Evolutionary conservation across 2,797 vertebrate species (phyloP).

Genomic region (Telmatherina bonti): DNA sequence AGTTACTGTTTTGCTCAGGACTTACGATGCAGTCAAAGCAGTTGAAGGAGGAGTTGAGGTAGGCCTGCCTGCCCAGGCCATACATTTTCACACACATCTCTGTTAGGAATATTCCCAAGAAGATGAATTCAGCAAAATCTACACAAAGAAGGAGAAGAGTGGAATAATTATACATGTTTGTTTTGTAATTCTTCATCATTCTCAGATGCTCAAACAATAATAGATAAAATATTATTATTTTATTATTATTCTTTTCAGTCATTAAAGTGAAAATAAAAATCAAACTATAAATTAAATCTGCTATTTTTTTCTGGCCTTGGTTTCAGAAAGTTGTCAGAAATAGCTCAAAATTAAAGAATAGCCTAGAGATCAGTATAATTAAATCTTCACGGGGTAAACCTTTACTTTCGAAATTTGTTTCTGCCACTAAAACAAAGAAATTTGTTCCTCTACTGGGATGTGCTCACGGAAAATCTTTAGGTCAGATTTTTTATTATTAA

Average conservation of each 20-base stretch:
- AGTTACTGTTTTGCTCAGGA: slow-evolving; percentile 28
- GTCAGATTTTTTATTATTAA: slow-evolving; percentile 47
- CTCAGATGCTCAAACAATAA: no score
- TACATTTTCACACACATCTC: slow-evolving; percentile 97
- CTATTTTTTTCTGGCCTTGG: not conserved
- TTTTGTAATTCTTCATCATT: no score
- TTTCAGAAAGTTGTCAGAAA: not conserved
- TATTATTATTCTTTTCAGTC: not conserved
- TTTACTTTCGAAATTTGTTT: not conserved
- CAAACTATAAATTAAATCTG: not conserved
- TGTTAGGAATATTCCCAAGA: slow-evolving; percentile 93
- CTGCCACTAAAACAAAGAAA: not conserved
- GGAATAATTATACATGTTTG: not conserved
- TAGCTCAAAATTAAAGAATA: not conserved
- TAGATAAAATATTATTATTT: no score
- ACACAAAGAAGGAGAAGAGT: slow-evolving; percentile 6
- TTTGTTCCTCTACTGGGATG: not conserved
- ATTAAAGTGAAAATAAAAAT: not conserved
- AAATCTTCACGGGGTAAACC: not conserved
- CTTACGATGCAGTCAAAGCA: slow-evolving; percentile 97
- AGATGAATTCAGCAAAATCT: slow-evolving; percentile 93
- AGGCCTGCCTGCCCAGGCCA: slow-evolving; percentile 92
- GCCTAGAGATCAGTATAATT: not conserved
- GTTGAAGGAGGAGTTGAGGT: slow-evolving; percentile 98
- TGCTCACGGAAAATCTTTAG: slow-evolving; percentile 12